Evolutionary conservation across 2,888 invertebrate species (phyloP).

Genomic region (Geophilus truncorum): DNA sequence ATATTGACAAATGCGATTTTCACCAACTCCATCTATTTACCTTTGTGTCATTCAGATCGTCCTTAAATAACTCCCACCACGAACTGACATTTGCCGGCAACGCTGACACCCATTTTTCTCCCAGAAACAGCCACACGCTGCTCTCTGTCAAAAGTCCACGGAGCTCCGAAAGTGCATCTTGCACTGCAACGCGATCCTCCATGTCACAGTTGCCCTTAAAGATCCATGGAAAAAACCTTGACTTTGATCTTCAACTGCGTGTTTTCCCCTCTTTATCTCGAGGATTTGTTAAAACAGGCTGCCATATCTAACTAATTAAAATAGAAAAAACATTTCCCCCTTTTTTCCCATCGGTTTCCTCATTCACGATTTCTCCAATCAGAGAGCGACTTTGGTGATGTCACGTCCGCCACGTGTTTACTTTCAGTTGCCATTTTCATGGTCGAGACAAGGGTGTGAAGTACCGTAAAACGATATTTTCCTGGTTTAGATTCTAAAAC

Average conservation of each 20-base stretch:
- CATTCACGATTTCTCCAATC: neutral
- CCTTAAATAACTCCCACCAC: neutral
- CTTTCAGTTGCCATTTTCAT: neutral
- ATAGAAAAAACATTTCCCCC: neutral
- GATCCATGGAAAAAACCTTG: neutral
- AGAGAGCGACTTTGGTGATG: neutral
- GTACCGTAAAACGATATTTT: neutral
- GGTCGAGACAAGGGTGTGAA: neutral
- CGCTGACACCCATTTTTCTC: slow-evolving; percentile 1
- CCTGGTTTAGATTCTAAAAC: neutral
- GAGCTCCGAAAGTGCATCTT: neutral
- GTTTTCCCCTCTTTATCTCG: neutral
- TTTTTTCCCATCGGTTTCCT: neutral
- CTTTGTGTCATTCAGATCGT: neutral
- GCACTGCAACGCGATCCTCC: slow-evolving; percentile 13
- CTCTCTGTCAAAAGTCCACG: neutral
- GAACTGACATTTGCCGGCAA: neutral
- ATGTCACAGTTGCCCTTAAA: neutral
- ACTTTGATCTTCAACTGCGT: neutral
- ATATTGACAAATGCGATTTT: too few relatives aligned
- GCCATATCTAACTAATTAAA: neutral
- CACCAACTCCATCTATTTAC: too few relatives aligned
- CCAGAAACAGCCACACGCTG: slow-evolving; percentile 10
- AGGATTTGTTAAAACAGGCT: neutral
- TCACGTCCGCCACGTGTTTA: neutral